These are phyloP conservation scores for Galerucella nymphaeae DNA, from an alignment of 2,888 invertebrate species.

Conservation along the genomic window DNA sequence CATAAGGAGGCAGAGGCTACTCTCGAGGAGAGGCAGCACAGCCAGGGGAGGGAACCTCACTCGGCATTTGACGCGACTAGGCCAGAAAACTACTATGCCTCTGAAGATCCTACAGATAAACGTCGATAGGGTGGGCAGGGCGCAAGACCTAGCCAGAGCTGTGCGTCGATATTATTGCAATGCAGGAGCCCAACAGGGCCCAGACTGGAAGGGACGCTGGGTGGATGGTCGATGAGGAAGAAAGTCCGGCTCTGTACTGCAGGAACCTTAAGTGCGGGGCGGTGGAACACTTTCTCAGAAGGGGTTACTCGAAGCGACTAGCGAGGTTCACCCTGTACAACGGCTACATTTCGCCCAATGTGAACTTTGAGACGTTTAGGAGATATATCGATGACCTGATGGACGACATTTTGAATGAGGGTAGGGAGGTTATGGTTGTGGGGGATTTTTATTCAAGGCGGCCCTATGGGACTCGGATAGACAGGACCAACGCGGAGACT, in stretches of 20 bases:
- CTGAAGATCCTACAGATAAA: conserved; percentile 22
- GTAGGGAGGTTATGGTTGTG: neutral
- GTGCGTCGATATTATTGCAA: conserved; percentile 7
- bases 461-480: neutral
- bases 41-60: neutral
- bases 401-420: conserved; percentile 7
- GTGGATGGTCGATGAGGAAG: conserved; percentile 6
- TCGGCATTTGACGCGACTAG: neutral
- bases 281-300: neutral
- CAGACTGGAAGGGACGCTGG: neutral
- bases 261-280: conserved; percentile 7
- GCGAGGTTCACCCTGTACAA: conserved; percentile 8
- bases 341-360: conserved; percentile 21
- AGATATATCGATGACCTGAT: neutral
- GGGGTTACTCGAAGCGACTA: neutral
- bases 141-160: conserved; percentile 3
- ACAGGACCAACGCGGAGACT: neutral
- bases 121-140: neutral
- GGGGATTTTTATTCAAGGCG: conserved; percentile 5
- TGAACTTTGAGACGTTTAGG: neutral
- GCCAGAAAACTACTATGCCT: neutral
- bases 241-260: conserved; percentile 8
- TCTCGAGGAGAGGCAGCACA: conserved; percentile 8
- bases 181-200: conserved; percentile 14
- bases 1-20: conserved; percentile 13